Evolutionary conservation across 1,140 invertebrate genomes (phyloP).

Genomic region (Ditylenchus dipsaci): DNA sequence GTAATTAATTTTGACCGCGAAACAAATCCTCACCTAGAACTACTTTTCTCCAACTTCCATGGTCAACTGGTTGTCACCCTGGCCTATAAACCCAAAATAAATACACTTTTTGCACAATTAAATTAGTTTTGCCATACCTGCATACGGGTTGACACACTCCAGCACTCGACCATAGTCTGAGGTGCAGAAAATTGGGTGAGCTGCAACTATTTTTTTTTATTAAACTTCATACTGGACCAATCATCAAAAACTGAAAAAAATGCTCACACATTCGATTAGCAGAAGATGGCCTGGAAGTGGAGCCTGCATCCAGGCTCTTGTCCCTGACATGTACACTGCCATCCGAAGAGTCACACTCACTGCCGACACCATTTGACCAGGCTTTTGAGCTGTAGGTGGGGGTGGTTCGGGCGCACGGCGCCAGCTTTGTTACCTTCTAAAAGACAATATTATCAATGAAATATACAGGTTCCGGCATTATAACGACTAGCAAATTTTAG

Average conservation of each 20-base stretch:
- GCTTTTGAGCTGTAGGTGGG: not conserved
- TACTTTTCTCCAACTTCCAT: constrained; percentile 13
- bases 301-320: not conserved
- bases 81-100: not conserved
- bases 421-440: not conserved
- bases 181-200: constrained; percentile 1
- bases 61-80: constrained; percentile 15
- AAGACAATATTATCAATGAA: too few species aligned
- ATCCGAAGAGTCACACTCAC: not conserved
- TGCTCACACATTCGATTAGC: constrained; percentile 3
- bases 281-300: not conserved
- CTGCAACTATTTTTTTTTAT: not conserved
- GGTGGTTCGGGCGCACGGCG: not conserved
- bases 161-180: constrained; percentile 2
- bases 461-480: too few species aligned
- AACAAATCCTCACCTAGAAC: too few species aligned
- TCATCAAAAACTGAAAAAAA: not conserved
- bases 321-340: not conserved
- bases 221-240: not conserved
- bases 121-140: not conserved
- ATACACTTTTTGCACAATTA: not conserved
- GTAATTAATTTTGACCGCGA: too few species aligned
- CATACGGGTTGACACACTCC: not conserved
- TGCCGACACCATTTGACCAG: not conserved
- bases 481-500: too few species aligned